Conservation (phyloP, 2,888 invertebrate genomes). For the Plebejus melissa region DNA sequence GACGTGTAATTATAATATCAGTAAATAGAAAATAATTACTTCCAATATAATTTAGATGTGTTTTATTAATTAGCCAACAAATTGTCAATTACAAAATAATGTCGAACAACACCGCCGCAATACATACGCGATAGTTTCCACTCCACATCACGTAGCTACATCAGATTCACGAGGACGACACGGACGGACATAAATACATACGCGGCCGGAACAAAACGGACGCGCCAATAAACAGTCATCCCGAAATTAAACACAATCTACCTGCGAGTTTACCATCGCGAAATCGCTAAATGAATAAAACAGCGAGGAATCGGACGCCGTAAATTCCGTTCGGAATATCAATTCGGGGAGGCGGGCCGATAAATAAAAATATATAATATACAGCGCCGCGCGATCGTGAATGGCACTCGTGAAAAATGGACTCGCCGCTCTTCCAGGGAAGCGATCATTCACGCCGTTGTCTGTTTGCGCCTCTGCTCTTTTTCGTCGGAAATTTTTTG, state of each 20-base stretch:
- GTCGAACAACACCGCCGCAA: neutral
- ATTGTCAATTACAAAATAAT: neutral
- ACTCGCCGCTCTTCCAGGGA: constrained; percentile 78
- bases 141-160: neutral
- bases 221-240: constrained; percentile 76
- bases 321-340: constrained; percentile 76
- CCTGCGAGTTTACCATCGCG: constrained; percentile 74
- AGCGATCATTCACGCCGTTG: constrained; percentile 79
- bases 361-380: constrained; percentile 73
- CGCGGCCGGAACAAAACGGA: constrained; percentile 66
- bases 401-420: constrained; percentile 80
- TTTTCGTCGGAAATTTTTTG: constrained; percentile 69
- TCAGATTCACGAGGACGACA: neutral
- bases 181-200: constrained; percentile 41
- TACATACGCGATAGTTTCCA: neutral
- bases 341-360: constrained; percentile 65
- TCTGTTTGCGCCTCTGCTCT: constrained; percentile 77
- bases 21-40: too few relatives aligned
- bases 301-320: constrained; percentile 68
- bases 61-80: neutral
- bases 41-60: too few relatives aligned
- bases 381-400: constrained; percentile 69
- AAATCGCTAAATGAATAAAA: constrained; percentile 78
- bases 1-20: too few relatives aligned
- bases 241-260: constrained; percentile 76